Base-by-base conservation (phyloP, 2,888 invertebrate species). In the Trachelus iudaicus region DNA sequence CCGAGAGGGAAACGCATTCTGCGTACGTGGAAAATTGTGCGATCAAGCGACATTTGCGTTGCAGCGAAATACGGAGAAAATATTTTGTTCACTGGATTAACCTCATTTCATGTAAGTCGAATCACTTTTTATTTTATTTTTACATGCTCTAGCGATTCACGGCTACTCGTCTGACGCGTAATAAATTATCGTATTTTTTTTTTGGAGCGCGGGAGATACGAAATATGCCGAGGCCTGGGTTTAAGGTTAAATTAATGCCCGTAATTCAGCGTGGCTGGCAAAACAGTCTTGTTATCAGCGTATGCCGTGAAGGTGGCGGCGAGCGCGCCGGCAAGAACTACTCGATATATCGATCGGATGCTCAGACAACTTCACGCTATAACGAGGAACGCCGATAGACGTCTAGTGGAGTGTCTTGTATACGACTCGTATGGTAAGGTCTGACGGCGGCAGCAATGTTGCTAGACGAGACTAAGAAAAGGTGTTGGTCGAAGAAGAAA, bases 271-370 rank as follows among this genome's bases (percentile, higher is more conserved):
- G 79, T 79, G 83, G 81, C 84, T 84, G 85, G 87, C 85, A 88
- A 89, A 88, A 88, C 87, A 86, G 84, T 83, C 81, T 83, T 81
- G 85, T 88, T 88, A 89, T 89, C 88, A 89, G 86, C 88, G 87
- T 88, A 89, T 89, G 87, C 84, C 86, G 83, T 78, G 82, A 85
- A 88, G 88, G 85, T 85, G 86, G 87, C 83, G 83, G 84, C 56
- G 23, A 81, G 83, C 80, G 69, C 12, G 80, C 82, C 76, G 79
- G 86, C 83, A 84, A 85, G 84, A 87, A 85, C 81, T 83, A 87
- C 84, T 89, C 89, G 86, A 90, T 89, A 87, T 89, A 90, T 90
- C 86, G 90, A 90, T 88, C 86, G 81, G 80, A 77, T 79, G 82
- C 78, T 81, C 85, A 74, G 74, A 76, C 76, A 77, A 77, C 79